Conservation (phyloP, 2,888 invertebrate species). For the Euphydryas editha region DNA sequence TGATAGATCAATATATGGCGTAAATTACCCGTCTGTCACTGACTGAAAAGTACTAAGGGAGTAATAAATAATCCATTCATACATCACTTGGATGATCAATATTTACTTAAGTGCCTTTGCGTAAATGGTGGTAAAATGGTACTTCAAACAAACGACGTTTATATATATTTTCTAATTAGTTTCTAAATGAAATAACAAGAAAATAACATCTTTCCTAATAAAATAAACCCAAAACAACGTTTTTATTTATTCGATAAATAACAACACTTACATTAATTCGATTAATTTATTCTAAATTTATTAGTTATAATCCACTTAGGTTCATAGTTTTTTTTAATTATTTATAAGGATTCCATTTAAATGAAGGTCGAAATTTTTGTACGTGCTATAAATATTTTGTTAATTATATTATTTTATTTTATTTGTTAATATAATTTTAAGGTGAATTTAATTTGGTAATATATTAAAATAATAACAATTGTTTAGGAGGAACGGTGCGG, state of each 20-base stretch:
- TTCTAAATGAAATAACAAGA: too few relatives aligned
- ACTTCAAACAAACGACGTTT: too few relatives aligned
- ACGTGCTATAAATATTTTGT: neutral
- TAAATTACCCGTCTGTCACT: slow-evolving; percentile 34
- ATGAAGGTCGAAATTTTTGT: neutral
- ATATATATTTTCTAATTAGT: too few relatives aligned
- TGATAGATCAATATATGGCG: slow-evolving; percentile 72
- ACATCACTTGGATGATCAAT: neutral
- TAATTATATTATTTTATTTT: neutral
- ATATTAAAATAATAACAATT: slow-evolving; percentile 9
- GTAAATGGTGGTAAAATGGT: neutral
- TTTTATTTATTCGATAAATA: neutral
- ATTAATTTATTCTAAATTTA: neutral
- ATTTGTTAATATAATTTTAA: neutral
- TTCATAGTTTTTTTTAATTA: slow-evolving; percentile 2
- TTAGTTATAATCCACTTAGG: slow-evolving; percentile 6
- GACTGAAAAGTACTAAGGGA: slow-evolving; percentile 2
- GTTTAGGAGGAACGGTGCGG: slow-evolving; percentile 89
- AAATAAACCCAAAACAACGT: too few relatives aligned
- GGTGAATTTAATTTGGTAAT: neutral
- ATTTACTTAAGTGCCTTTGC: neutral
- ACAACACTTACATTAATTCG: neutral
- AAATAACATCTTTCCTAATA: too few relatives aligned
- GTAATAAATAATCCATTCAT: slow-evolving; percentile 4
- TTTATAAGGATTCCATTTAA: slow-evolving; percentile 4